Base-by-base conservation (phyloP, 2,888 invertebrate species). In the Stenotaenia linearis region DNA sequence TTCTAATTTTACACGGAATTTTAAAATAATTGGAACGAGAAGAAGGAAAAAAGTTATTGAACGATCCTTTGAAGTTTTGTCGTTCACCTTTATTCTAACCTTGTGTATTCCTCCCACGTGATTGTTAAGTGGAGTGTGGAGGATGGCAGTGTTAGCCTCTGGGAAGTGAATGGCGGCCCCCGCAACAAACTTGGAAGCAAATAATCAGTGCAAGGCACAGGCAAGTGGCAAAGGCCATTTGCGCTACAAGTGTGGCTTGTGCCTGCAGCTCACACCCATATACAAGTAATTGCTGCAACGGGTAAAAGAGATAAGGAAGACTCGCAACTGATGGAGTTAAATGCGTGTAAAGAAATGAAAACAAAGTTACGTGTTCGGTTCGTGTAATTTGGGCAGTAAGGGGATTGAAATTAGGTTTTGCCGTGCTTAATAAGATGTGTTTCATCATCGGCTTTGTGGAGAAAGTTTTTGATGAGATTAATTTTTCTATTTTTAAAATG, bases 161-260 rank as follows among this genome's bases (percentile, higher is more conserved):
- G 69, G 69, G 69, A 69, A 69, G 69, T 28, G 69, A 69, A 69
- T 69, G 69, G 69, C 69, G 25, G 69, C 28, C 69, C 28, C 69
- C 69, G 69, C 69, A 69, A 69, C 69, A 69, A 69, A 69, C 25
- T 69, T 69, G 69, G 69, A 28, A 23, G 28, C 69, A 69, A 69
- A 69, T 69, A 69, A 69, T 69, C 69, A 69, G 69, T 69, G 69
- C 69, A 69, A 23, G 69, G 69, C 69, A 69, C 69, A 69, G 28
- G 69, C 69, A 69, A 69, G 69, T 69, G 69, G 69, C 69, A 69
- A 69, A 69, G 69, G 69, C 69, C 69, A 69, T 69, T 69, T 69
- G 69, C 69, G 69, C 69, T 69, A 69, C 69, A 69, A 69, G 69
- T 69, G 69, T 69, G 69, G 69, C 69, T n/a, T 69, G 12, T 23